A percentile compares a stretch with the other conserved stretches of the same genome.
Evolutionary conservation across 2,888 invertebrate genomes (phyloP).

Genomic region (Archips xylosteana): DNA sequence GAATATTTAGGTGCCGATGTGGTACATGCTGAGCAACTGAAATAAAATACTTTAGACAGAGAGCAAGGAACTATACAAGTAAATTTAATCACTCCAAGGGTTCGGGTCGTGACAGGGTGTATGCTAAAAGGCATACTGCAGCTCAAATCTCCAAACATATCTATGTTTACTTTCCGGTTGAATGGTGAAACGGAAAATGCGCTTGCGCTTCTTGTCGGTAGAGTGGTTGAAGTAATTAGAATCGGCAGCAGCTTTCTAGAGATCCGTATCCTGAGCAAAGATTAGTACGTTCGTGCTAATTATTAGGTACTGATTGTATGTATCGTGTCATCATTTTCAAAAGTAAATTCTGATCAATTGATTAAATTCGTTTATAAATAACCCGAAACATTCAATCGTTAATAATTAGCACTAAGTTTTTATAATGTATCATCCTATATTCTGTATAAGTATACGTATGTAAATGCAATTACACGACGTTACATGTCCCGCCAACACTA

Average conservation of each 20-base stretch:
- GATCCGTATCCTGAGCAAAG: slow-evolving; percentile 18
- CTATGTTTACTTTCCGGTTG: slow-evolving; percentile 18
- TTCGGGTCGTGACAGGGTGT: not conserved
- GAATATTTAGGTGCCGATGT: no score
- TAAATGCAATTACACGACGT: no score
- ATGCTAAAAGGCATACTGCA: not conserved
- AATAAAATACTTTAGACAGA: no score
- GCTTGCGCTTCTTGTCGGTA: slow-evolving; percentile 22
- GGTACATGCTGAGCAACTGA: no score
- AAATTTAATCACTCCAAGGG: not conserved
- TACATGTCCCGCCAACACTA: no score
- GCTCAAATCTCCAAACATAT: not conserved
- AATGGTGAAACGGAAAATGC: slow-evolving; percentile 27
- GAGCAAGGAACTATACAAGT: not conserved
- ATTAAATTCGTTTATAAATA: no score
- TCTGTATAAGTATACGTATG: no score
- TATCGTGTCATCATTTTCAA: no score
- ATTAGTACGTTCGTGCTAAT: not conserved
- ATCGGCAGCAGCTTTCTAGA: slow-evolving; percentile 30
- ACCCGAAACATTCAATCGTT: no score
- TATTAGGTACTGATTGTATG: not conserved
- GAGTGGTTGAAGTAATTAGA: slow-evolving; percentile 32
- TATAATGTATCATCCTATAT: no score
- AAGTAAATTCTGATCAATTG: no score
- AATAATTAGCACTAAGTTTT: no score